These are phyloP conservation scores for Lampropteryx suffumata DNA, from an alignment of 2,888 invertebrate genomes.

Conservation along the genomic window DNA sequence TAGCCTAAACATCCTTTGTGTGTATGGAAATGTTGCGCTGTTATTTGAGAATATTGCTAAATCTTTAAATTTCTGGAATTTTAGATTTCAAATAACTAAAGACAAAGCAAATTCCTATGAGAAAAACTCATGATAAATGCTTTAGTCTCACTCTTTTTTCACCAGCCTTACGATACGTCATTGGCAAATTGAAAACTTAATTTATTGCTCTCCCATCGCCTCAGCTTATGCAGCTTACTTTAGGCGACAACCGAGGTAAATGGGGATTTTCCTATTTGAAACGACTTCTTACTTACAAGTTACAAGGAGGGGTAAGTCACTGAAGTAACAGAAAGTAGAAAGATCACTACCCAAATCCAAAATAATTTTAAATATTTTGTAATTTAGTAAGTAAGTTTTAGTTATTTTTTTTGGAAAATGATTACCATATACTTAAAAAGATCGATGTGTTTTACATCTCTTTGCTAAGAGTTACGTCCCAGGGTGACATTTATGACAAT, in stretches of 20 bases:
- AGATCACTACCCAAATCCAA: too few species aligned
- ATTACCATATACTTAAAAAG: too few species aligned
- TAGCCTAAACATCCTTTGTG: slow-evolving; percentile 50
- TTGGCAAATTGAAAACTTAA: slow-evolving; percentile 72
- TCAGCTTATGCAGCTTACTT: slow-evolving; percentile 63
- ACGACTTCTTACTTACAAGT: slow-evolving; percentile 27
- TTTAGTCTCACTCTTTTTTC: slow-evolving; percentile 39
- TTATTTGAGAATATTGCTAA: slow-evolving; percentile 14
- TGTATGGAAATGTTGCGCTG: slow-evolving; percentile 43
- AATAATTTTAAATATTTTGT: too few species aligned
- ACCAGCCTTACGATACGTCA: slow-evolving; percentile 62
- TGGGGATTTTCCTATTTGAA: slow-evolving; percentile 54
- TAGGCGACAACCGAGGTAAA: slow-evolving; percentile 53
- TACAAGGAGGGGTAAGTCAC: slow-evolving; percentile 17
- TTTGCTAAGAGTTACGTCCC: too few species aligned
- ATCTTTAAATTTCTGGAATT: neutral
- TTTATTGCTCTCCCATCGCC: slow-evolving; percentile 61
- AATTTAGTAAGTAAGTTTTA: too few species aligned
- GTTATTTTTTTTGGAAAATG: too few species aligned
- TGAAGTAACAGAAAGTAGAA: neutral
- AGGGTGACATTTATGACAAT: too few species aligned
- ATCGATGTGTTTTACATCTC: too few species aligned
- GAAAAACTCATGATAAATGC: slow-evolving; percentile 36
- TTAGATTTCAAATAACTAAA: neutral
- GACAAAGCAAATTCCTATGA: slow-evolving; percentile 28